Base-by-base conservation (phyloP, 1,140 invertebrate genomes). In the Chlorops oryzae region DNA sequence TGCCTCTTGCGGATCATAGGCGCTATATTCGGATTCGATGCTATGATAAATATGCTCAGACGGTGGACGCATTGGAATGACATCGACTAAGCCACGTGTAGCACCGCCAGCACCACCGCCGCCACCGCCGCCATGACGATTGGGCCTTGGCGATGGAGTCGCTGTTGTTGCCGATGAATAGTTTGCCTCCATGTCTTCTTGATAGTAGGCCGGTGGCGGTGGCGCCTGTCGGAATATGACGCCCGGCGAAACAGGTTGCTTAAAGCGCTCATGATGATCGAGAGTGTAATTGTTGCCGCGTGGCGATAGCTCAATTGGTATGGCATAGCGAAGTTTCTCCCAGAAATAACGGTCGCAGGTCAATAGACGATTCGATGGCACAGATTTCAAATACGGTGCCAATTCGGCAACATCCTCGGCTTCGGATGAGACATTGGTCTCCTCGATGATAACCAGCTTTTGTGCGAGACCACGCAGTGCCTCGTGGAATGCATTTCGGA, bases 311-410 rank as follows among this genome's bases (percentile, higher is more conserved):
- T 72, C 76, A 58, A 80, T 79, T 22, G 92, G 91, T 81, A 96
- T 86, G 54, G 88, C 86, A 74, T 90, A 95, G 53, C 86, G 81
- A 27, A 96, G 75, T 61, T 91, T 84, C 67, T 94, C 89, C 90
- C 91, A 94, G 74, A 96, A 96, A 62, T 86, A 79, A 59, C 87
- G 88, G 63, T 94, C 89, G 54, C 87, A 88, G 87, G 89, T 93
- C 54, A 83, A 78, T n/a, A 96, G 74, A 35, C 86, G 79, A 7
- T 86, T 81, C 15, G 81, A 83, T 6, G 84, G 83, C 57, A 84
- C 83, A 5, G 89, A 90, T 64, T 92, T 90, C 7, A 96, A 75
- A 63, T 93, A 96, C 1, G 90, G 83, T 58, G 88, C 78, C 25
- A 96, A 75, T 67, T 96, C 92, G 3, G 86, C 85, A 61, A 95